Percentiles rank a stretch among this genome's conserved stretches.
phyloP scores from a whole-genome alignment of 2,113 vertebrate genomes.

The Sinocyclocheilus anophthalmus region DNA sequence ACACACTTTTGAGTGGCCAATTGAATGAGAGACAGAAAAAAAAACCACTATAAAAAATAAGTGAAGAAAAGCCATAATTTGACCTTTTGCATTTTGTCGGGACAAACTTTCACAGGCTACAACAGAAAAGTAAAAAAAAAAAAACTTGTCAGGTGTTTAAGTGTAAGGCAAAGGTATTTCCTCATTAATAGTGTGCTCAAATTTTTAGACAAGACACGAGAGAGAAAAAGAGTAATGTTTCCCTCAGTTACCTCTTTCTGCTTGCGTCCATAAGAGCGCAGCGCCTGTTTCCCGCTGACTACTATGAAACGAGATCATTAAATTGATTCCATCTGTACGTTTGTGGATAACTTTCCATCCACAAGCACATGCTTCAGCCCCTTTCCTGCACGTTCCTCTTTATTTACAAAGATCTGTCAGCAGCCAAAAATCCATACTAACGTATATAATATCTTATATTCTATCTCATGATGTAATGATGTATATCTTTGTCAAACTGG shows the following conservation, averaged over 20 bases:
- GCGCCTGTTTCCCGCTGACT: conserved; percentile 69
- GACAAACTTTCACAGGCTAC: too few relatives aligned
- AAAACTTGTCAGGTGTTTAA: background rate
- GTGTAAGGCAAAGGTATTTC: background rate
- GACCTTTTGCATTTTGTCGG: too few relatives aligned
- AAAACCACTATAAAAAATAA: too few relatives aligned
- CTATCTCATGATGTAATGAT: too few relatives aligned
- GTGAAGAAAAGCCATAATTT: too few relatives aligned
- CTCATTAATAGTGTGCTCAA: background rate
- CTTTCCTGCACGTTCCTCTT: background rate
- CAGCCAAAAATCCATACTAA: conserved; percentile 13
- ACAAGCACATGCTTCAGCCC: conserved; percentile 40
- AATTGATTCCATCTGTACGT: conserved; percentile 75
- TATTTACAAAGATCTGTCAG: background rate
- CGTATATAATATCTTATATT: too few relatives aligned
- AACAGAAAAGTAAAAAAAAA: too few relatives aligned
- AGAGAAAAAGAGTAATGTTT: background rate
- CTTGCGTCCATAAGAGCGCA: conserved; percentile 3
- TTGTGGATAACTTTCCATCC: conserved; percentile 69
- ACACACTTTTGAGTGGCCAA: background rate
- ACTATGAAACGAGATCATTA: conserved; percentile 72
- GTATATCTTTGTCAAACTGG: background rate
- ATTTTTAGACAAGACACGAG: background rate
- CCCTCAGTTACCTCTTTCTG: background rate
- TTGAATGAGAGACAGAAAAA: background rate